A percentile compares a stretch with the other conserved stretches of the same genome.
Evolutionary conservation across 1,140 invertebrate species (phyloP).

Genomic region (Papilio glaucus): DNA sequence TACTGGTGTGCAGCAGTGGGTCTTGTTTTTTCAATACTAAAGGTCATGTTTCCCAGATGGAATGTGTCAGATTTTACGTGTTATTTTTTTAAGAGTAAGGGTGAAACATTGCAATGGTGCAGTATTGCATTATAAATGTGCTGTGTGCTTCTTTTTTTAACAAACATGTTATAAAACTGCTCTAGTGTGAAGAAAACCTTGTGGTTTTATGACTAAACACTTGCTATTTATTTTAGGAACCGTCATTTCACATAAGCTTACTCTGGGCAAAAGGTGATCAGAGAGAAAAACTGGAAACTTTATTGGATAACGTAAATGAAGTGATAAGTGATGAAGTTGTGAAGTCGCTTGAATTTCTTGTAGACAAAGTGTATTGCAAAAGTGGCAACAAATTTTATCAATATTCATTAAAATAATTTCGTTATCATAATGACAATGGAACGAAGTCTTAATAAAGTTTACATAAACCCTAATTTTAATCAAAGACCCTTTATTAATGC

Average conservation of each 20-base stretch:
- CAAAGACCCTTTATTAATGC: conserved; percentile 36
- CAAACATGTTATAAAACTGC: no score
- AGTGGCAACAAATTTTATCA: conserved; percentile 72
- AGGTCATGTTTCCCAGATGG: no score
- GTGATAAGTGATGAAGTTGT: conserved; percentile 52
- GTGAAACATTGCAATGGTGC: no score
- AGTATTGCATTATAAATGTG: no score
- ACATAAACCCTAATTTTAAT: conserved; percentile 74
- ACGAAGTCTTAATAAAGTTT: conserved; percentile 59
- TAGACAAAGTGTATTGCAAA: conserved; percentile 67
- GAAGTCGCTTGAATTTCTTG: conserved; percentile 45
- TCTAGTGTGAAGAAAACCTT: no score
- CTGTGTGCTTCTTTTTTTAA: no score
- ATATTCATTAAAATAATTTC: conserved; percentile 48
- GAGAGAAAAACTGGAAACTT: conserved; percentile 70
- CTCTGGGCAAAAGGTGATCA: conserved; percentile 86
- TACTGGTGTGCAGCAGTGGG: no score
- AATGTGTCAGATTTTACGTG: no score
- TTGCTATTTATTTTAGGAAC: conserved; percentile 82
- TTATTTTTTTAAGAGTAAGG: no score
- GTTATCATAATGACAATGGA: conserved; percentile 43
- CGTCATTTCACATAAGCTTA: conserved; percentile 89
- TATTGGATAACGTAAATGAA: conserved; percentile 59
- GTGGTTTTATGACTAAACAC: neutral
- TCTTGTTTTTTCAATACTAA: no score